phyloP scores from a whole-genome alignment of 1,140 invertebrate species.

The Cyclargus thomasi region DNA sequence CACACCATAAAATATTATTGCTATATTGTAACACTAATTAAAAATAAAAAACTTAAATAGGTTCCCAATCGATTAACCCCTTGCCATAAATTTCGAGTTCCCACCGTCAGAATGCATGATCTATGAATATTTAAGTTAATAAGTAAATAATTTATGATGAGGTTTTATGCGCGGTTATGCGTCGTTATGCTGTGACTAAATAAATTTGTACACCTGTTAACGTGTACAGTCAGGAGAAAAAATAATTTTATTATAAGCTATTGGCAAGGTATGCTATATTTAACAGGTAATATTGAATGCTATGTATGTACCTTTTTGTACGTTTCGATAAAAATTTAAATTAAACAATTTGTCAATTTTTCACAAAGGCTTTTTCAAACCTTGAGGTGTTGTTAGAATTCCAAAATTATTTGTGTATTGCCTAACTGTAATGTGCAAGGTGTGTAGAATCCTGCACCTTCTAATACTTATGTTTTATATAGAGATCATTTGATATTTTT shows the following conservation, averaged over 20 bases:
- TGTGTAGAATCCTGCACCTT: no score
- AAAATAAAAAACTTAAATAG: background rate
- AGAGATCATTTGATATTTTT: conserved; percentile 7
- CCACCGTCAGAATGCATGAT: background rate
- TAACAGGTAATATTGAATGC: no score
- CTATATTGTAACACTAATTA: background rate
- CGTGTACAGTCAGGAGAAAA: conserved; percentile 14
- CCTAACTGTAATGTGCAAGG: no score
- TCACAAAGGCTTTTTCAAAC: no score
- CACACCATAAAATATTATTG: no score
- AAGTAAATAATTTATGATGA: background rate
- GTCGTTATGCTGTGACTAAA: conserved; percentile 22
- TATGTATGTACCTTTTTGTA: no score
- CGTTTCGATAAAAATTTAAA: no score
- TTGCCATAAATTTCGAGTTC: background rate
- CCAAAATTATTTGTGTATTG: no score
- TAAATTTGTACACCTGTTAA: conserved; percentile 26
- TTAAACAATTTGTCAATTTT: no score
- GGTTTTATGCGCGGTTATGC: conserved; percentile 5
- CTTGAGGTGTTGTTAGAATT: no score
- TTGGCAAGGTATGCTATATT: no score
- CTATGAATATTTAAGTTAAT: conserved; percentile 5
- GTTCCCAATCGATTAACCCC: background rate
- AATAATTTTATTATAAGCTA: background rate
- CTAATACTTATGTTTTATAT: no score